Percentiles rank a stretch among this genome's conserved stretches.
phyloP scores from a whole-genome alignment of 2,888 invertebrate species.

The Plebejus melissa region DNA sequence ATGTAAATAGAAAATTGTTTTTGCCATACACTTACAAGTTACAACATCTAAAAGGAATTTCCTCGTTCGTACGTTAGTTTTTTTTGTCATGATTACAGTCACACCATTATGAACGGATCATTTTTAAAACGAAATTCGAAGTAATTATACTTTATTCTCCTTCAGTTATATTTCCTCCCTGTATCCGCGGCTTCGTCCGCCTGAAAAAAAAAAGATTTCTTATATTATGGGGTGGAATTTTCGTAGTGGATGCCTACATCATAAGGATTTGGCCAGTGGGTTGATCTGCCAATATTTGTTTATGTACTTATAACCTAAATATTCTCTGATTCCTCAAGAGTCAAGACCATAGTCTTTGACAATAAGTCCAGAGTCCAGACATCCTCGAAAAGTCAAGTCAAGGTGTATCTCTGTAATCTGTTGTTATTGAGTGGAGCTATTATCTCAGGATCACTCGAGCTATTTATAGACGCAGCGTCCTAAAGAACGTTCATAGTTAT shows the following conservation, averaged over 20 bases:
- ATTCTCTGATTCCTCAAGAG: neutral
- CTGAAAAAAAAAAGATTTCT: neutral
- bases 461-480: conserved; percentile 26
- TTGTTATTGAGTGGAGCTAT: conserved; percentile 18
- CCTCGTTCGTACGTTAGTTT: neutral
- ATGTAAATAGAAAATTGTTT: conserved; percentile 25
- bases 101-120: neutral
- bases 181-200: no score
- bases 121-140: neutral
- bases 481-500: neutral
- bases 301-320: no score
- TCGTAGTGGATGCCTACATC: no score
- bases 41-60: conserved; percentile 14
- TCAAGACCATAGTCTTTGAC: neutral
- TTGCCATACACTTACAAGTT: conserved; percentile 13
- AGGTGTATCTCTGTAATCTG: neutral
- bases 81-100: neutral
- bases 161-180: no score
- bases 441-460: conserved; percentile 21
- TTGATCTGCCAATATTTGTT: no score
- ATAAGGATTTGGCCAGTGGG: no score
- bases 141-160: neutral
- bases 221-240: no score
- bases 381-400: conserved; percentile 16
- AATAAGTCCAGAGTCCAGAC: neutral